Conservation (phyloP, 2,888 invertebrate species). For the Agrotis puta region DNA sequence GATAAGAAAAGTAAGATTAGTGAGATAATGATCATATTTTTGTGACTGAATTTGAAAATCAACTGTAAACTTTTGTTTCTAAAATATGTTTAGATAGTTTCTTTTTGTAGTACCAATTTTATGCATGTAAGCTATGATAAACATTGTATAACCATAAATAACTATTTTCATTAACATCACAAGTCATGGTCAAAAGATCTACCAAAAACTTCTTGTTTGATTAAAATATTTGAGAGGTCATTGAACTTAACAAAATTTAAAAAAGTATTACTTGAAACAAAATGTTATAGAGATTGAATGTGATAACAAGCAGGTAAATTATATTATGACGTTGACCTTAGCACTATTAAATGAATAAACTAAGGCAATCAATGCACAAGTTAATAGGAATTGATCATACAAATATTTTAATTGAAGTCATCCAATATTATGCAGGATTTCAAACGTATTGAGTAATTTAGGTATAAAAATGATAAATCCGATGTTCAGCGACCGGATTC, state of each 20-base stretch:
- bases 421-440: neutral
- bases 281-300: neutral
- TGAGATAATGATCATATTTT: too few relatives aligned
- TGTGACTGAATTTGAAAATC: neutral
- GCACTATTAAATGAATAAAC: neutral
- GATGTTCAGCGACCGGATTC: constrained; percentile 40
- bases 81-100: neutral
- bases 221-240: constrained; percentile 52
- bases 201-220: neutral
- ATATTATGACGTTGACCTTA: constrained; percentile 15
- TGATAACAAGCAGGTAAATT: constrained; percentile 13
- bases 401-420: neutral
- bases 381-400: constrained; percentile 10
- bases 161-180: neutral
- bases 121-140: neutral
- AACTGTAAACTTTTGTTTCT: neutral
- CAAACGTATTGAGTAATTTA: neutral
- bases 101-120: neutral
- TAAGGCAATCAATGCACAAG: constrained; percentile 10
- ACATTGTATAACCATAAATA: too few relatives aligned
- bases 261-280: constrained; percentile 4
- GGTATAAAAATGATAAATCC: neutral
- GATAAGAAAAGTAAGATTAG: too few relatives aligned
- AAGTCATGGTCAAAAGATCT: neutral
- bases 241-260: constrained; percentile 48